Base-by-base conservation (phyloP, 1,140 invertebrate genomes). In the Pogonognathellus flavescens region DNA sequence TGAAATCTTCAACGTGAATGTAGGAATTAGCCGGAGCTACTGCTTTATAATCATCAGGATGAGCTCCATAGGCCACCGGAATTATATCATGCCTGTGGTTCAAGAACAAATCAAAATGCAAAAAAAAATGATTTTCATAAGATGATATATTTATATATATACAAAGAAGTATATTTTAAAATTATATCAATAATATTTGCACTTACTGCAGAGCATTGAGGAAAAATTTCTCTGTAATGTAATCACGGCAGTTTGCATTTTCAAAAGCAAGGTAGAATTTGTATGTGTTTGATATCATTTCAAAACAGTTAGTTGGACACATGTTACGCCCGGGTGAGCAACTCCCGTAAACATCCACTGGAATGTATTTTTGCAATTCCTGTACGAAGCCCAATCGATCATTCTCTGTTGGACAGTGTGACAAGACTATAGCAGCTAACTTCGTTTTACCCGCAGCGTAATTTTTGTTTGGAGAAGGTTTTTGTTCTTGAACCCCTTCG, bases 151-250 rank as follows among this genome's bases (percentile, higher is more conserved):
- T n/a, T n/a, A n/a, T n/a, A n/a, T n/a, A n/a, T n/a, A n/a, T n/a
- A n/a, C n/a, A n/a, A n/a, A n/a, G n/a, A n/a, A n/a, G n/a, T n/a
- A n/a, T n/a, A n/a, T n/a, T n/a, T n/a, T n/a, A n/a, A n/a, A n/a
- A n/a, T n/a, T n/a, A n/a, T n/a, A n/a, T n/a, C n/a, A 72, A 22
- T 4, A 41, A 4, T 50, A 14, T 0, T 72, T n/a, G n/a, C n/a
- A n/a, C 25, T 41, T 83, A 86, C 95, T 94, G 93, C 25, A 98
- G 91, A 66, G 96, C 96, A 90, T 97, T 98, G 53, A 97, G 95
- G 89, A 96, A 98, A 90, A 98, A 97, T 90, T 99, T 99, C 90
- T 99, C 97, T 0, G 97, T 98, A 62, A 98, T 96, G 90, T 99
- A 99, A 91, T 99, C 97, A 72, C 94, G 93, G 90, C 98, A 99